Conservation (phyloP, 1,140 invertebrate species). For the Drosophila mayri region DNA sequence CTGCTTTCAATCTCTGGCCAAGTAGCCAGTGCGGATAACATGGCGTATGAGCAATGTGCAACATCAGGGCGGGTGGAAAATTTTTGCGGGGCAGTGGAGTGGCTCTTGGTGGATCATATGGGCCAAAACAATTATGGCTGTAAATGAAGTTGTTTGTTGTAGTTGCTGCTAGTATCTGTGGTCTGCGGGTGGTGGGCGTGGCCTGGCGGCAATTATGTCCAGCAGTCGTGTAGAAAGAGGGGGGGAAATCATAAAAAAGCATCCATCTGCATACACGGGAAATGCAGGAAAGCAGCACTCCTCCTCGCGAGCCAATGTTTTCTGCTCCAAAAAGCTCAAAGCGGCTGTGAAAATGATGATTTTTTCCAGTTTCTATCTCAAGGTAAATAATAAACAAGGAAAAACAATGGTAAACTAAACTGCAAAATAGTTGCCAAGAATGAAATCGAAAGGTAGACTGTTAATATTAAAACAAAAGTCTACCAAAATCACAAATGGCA, state of each 20-base stretch:
- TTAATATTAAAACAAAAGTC: conserved; percentile 3
- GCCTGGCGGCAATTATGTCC: conserved; percentile 72
- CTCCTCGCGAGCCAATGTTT: conserved; percentile 55
- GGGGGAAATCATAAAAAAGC: conserved; percentile 37
- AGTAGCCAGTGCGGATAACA: conserved; percentile 58
- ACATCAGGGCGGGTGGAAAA: conserved; percentile 22
- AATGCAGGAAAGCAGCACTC: conserved; percentile 46
- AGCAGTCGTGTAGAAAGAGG: conserved; percentile 75
- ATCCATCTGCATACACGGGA: conserved; percentile 69
- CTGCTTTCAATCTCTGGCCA: conserved; percentile 66
- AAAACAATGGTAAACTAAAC: conserved; percentile 5
- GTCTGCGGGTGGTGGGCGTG: conserved; percentile 69
- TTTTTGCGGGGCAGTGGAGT: background rate
- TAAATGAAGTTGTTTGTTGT: conserved; percentile 64
- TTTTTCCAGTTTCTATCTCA: conserved; percentile 46
- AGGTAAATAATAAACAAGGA: conserved; percentile 10
- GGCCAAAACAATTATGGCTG: conserved; percentile 72
- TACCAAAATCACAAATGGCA: conserved; percentile 15
- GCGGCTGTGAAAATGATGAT: conserved; percentile 68
- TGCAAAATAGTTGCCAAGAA: conserved; percentile 36
- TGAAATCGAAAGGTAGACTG: conserved; percentile 63
- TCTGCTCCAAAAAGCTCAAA: conserved; percentile 83
- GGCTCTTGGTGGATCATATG: conserved; percentile 45
- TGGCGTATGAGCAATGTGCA: conserved; percentile 71
- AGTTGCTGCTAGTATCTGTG: conserved; percentile 13